phyloP scores from a whole-genome alignment of 2,888 invertebrate species.

The Pristionchus maxplancki region DNA sequence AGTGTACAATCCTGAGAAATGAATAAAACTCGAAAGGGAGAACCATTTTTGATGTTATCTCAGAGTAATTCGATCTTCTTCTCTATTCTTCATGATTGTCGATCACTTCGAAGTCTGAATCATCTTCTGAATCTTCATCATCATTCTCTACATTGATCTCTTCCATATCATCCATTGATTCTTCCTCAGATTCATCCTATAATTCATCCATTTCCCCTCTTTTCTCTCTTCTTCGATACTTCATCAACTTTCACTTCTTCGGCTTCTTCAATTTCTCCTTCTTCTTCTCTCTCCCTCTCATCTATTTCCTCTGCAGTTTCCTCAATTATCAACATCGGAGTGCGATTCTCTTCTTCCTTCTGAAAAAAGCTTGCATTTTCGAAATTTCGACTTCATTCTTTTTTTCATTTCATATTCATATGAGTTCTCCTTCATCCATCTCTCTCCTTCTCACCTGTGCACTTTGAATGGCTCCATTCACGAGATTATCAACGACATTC shows the following conservation, averaged over 20 bases:
- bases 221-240: not conserved
- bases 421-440: no score
- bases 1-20: conserved; percentile 36
- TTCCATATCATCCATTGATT: conserved; percentile 14
- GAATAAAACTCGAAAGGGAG: conserved; percentile 24
- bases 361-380: not conserved
- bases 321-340: conserved; percentile 51
- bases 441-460: conserved; percentile 4
- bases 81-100: not conserved
- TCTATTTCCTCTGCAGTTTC: conserved; percentile 49
- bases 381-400: not conserved
- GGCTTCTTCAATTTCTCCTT: conserved; percentile 29
- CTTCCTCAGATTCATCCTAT: conserved; percentile 32
- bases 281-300: conserved; percentile 3
- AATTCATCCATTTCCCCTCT: not conserved
- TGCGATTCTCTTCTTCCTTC: conserved; percentile 28
- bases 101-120: conserved; percentile 49
- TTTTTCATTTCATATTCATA: no score
- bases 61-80: not conserved
- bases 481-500: conserved; percentile 1
- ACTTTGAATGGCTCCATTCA: conserved; percentile 38
- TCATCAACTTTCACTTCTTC: not conserved
- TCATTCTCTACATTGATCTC: conserved; percentile 33
- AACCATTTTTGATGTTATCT: conserved; percentile 15
- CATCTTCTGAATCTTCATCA: conserved; percentile 13